Percentiles rank a stretch among this genome's conserved stretches.
Evolutionary conservation across 1,140 invertebrate species (phyloP).

Genomic region (Hyles vespertilio): DNA sequence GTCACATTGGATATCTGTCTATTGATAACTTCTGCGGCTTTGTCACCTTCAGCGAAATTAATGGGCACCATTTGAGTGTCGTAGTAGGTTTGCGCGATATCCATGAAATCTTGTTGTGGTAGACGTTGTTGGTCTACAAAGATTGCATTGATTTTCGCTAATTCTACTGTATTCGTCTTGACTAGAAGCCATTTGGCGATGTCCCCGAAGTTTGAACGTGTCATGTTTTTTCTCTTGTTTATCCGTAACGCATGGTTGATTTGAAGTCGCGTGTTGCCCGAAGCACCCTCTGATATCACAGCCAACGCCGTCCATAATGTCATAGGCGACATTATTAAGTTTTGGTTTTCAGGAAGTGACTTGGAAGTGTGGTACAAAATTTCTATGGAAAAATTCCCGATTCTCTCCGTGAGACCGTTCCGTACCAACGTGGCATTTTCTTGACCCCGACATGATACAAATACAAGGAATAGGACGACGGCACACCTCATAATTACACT

Average conservation of each 20-base stretch:
- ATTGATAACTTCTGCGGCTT: slow-evolving; percentile 79
- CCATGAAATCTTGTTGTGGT: slow-evolving; percentile 48
- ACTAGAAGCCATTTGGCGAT: slow-evolving; percentile 57
- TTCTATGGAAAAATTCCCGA: slow-evolving; percentile 68
- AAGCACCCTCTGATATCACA: slow-evolving; percentile 70
- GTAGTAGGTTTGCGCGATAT: slow-evolving; percentile 66
- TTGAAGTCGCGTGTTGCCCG: slow-evolving; percentile 51
- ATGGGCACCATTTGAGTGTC: slow-evolving; percentile 74
- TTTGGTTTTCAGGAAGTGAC: slow-evolving; percentile 26
- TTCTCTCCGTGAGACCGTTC: slow-evolving; percentile 44
- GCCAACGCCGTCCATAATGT: slow-evolving; percentile 73
- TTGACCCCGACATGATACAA: neutral
- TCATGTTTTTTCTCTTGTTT: slow-evolving; percentile 28
- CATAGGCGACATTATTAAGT: slow-evolving; percentile 69
- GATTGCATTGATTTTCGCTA: slow-evolving; percentile 55
- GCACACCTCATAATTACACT: no score
- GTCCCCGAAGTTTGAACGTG: slow-evolving; percentile 49
- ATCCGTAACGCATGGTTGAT: slow-evolving; percentile 54
- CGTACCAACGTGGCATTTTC: slow-evolving; percentile 6
- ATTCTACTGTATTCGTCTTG: slow-evolving; percentile 49
- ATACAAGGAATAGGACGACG: no score
- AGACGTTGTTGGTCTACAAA: slow-evolving; percentile 39
- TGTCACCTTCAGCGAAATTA: slow-evolving; percentile 76
- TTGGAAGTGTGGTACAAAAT: slow-evolving; percentile 47
- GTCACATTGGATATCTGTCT: slow-evolving; percentile 79